Conservation (phyloP, 2,113 vertebrate species). For the Acinonyx jubatus region DNA sequence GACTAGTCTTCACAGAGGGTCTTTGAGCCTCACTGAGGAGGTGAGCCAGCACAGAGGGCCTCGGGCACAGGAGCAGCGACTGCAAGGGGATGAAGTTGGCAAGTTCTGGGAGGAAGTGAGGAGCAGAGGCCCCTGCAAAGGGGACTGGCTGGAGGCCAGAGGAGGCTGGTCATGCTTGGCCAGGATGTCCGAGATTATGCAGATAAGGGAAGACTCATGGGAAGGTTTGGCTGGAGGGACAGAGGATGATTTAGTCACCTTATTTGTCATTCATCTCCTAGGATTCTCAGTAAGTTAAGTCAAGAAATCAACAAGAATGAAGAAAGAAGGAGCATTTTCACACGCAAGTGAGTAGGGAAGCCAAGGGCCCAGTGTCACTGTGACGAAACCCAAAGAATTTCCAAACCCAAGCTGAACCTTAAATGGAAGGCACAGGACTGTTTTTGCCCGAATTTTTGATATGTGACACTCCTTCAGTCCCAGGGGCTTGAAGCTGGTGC, state of each 20-base stretch:
- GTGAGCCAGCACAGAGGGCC: neutral
- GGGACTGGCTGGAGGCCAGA: neutral
- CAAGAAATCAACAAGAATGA: slow-evolving; percentile 93
- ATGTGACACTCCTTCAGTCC: neutral
- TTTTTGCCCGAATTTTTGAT: neutral
- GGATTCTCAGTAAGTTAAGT: slow-evolving; percentile 92
- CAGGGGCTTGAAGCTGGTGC: neutral
- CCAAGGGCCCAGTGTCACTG: rapidly evolving
- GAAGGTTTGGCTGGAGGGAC: neutral
- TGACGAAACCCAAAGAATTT: neutral
- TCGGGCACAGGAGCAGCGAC: neutral
- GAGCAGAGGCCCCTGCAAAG: neutral
- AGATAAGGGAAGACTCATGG: neutral
- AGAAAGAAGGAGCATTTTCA: slow-evolving; percentile 88
- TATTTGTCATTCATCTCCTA: slow-evolving; percentile 71
- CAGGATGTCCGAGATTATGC: rapidly evolving
- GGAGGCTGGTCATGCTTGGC: too few species aligned
- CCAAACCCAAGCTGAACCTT: neutral
- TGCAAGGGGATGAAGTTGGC: neutral
- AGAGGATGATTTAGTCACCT: neutral
- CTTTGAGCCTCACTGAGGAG: neutral
- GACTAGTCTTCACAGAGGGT: rapidly evolving
- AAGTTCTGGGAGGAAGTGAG: neutral
- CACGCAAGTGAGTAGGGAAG: slow-evolving; percentile 84
- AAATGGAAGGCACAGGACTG: neutral